Evolutionary conservation across 2,113 vertebrate genomes (phyloP).

Genomic region (Labeo catla): DNA sequence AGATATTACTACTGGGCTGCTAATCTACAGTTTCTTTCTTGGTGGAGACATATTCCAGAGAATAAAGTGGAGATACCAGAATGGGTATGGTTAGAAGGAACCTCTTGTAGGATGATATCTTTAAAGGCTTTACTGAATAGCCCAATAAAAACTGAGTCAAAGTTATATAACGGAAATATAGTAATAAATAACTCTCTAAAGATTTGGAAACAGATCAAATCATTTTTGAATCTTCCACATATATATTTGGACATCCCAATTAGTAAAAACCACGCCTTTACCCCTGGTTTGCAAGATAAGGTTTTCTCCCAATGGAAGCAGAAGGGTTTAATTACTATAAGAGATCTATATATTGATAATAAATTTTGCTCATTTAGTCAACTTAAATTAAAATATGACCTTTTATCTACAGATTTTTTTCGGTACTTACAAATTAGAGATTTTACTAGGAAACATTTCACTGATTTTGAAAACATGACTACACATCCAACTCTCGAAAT

Average conservation of each 20-base stretch:
- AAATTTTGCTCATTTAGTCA: too few species aligned
- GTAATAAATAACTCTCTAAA: not conserved
- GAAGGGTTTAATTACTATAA: too few species aligned
- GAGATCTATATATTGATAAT: too few species aligned
- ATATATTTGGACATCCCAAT: not conserved
- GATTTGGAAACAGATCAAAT: not conserved
- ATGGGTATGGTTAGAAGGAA: not conserved
- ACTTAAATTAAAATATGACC: too few species aligned
- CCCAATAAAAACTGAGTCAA: not conserved
- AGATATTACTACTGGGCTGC: not conserved
- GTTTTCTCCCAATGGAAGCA: too few species aligned
- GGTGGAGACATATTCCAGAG: not conserved
- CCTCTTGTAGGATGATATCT: not conserved
- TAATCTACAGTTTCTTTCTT: not conserved
- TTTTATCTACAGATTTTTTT: too few species aligned
- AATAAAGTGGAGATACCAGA: not conserved
- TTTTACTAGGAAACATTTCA: too few species aligned
- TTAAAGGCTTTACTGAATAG: not conserved
- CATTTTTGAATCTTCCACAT: not conserved
- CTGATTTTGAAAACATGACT: too few species aligned
- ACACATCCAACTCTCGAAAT: too few species aligned
- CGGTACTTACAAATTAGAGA: too few species aligned
- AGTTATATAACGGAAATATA: not conserved
- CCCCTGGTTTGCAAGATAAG: not conserved
- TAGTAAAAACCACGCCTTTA: not conserved